Evolutionary conservation across 2,113 vertebrate genomes (phyloP).

Genomic region (Callionymus lyra): DNA sequence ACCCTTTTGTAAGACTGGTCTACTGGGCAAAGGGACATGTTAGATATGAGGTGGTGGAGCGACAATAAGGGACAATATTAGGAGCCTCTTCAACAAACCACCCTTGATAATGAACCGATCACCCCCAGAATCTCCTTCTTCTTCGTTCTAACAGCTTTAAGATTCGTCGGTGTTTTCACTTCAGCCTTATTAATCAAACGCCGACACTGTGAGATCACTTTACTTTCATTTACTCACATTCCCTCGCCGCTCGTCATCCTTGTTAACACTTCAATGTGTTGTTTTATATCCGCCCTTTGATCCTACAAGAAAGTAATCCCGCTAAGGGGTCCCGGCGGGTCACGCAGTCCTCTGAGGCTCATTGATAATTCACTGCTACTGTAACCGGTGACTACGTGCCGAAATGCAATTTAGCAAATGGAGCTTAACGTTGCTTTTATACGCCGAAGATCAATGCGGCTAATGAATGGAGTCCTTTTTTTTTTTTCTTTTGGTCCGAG

Average conservation of each 20-base stretch:
- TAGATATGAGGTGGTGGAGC: too few species aligned
- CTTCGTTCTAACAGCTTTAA: too few species aligned
- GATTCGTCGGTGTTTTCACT: too few species aligned
- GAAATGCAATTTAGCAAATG: conserved; percentile 36
- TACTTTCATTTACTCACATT: not conserved
- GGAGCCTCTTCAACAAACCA: too few species aligned
- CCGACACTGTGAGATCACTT: too few species aligned
- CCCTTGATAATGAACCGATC: too few species aligned
- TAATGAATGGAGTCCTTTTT: conserved; percentile 10
- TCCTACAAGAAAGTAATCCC: conserved; percentile 20
- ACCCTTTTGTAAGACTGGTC: too few species aligned
- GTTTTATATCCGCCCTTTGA: conserved; percentile 24
- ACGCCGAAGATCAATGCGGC: conserved; percentile 23
- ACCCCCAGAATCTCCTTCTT: too few species aligned
- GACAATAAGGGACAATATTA: too few species aligned
- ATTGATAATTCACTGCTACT: not conserved
- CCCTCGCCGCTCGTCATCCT: conserved; percentile 12
- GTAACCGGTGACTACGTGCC: not conserved
- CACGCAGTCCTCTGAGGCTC: conserved; percentile 10
- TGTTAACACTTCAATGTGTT: conserved; percentile 10
- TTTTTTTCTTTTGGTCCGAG: too few species aligned
- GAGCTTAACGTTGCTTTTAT: conserved; percentile 10
- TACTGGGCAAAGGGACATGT: too few species aligned
- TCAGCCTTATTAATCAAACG: too few species aligned
- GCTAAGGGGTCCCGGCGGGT: conserved; percentile 17